Percentiles rank a stretch among this genome's conserved stretches.
These are phyloP conservation scores for Rhadina sibilatrix DNA, from an alignment of 2,113 vertebrate species.

Conservation along the genomic window DNA sequence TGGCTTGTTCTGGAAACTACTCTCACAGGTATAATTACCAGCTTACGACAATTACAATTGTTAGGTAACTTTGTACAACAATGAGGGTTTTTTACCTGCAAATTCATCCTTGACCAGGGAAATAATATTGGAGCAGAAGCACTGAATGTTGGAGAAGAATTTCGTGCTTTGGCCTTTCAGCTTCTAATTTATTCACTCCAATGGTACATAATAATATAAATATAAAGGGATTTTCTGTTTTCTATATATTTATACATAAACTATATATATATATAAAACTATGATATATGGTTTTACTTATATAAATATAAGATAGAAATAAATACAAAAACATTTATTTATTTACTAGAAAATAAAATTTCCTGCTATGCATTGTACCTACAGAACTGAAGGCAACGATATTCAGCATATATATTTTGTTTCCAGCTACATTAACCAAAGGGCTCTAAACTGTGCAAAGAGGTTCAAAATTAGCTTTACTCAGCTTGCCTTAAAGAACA, in stretches of 20 bases:
- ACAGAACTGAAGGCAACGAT: background rate
- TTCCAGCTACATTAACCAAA: background rate
- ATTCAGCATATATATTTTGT: background rate
- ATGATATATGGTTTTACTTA: background rate
- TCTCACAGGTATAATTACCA: slow-evolving; percentile 28
- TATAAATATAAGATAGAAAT: background rate
- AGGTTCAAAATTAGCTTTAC: background rate
- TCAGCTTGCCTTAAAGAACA: background rate
- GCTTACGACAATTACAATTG: background rate
- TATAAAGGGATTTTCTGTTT: background rate
- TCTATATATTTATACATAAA: background rate
- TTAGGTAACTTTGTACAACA: background rate
- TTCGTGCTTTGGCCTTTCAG: background rate
- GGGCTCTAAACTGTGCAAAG: background rate
- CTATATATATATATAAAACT: background rate
- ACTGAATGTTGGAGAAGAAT: background rate
- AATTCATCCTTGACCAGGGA: background rate
- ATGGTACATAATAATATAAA: background rate
- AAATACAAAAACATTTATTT: background rate
- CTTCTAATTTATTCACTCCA: background rate
- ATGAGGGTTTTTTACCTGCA: background rate
- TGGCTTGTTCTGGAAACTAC: slow-evolving; percentile 50
- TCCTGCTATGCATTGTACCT: background rate
- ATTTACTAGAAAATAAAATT: background rate
- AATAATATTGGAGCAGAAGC: background rate